Evolutionary conservation across 1,140 invertebrate genomes (phyloP).

Genomic region (Penaeus japonicus): DNA sequence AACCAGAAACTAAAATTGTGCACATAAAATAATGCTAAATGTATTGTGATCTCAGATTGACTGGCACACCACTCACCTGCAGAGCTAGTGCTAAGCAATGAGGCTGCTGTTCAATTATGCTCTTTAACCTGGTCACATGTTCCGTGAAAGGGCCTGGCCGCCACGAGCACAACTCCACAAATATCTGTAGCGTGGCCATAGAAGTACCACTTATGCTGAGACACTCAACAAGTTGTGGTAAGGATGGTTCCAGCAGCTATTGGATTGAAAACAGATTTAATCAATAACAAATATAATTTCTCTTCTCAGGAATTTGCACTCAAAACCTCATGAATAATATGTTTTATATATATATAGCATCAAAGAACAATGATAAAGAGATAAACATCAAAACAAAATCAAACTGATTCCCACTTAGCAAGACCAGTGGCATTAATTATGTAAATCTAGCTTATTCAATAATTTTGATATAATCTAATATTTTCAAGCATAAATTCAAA

Average conservation of each 20-base stretch:
- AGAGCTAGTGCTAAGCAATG: constrained; percentile 47
- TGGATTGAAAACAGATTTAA: background rate
- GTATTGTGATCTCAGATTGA: background rate
- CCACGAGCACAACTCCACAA: constrained; percentile 76
- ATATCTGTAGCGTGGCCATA: constrained; percentile 76
- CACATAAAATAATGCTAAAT: background rate
- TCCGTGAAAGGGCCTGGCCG: constrained; percentile 63
- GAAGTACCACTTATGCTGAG: constrained; percentile 70
- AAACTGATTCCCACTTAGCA: constrained; percentile 22
- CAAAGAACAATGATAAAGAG: background rate
- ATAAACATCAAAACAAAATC: constrained; percentile 59
- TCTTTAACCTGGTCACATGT: constrained; percentile 63
- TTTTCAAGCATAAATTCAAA: background rate
- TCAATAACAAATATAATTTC: constrained; percentile 58
- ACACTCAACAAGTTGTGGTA: constrained; percentile 80
- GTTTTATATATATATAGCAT: too few relatives aligned
- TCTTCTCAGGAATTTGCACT: too few relatives aligned
- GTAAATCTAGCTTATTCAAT: too few relatives aligned
- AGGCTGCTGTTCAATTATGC: constrained; percentile 63
- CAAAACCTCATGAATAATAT: too few relatives aligned
- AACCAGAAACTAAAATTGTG: background rate
- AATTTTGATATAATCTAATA: too few relatives aligned
- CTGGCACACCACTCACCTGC: background rate
- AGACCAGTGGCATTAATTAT: too few relatives aligned
- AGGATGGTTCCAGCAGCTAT: constrained; percentile 76